Base-by-base conservation (phyloP, 92 coral and sea anemone species). In the Ricordea florida region DNA sequence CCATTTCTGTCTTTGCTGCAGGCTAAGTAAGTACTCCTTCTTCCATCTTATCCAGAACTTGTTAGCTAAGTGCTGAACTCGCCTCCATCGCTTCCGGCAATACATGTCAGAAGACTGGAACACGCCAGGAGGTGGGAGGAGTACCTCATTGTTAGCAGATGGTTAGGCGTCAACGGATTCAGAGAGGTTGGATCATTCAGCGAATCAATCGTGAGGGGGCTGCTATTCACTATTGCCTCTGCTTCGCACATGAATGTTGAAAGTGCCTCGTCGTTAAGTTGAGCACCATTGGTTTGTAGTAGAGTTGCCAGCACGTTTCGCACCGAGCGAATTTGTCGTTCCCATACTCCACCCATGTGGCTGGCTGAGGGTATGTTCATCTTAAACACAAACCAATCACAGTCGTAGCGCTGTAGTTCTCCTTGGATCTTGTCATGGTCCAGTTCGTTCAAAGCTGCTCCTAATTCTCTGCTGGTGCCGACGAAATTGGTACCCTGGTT, bases 311-410 rank as follows among this genome's bases (percentile, higher is more conserved):
- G 80, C 6, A 80, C 74, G 52, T 14, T 80, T 2, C 73, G 66
- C 1, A 63, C 67, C 0, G 81, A 47, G 15, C 76, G 66, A 0
- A 81, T 72, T 28, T 81, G 87, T 6, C 81, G 28, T 57, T 80
- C 86, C 86, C 86, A 80, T 1, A 30, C 53, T 1, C 87, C 81
- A 25, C 87, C 87, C 75, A 74, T 74, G 52, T 82, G 81, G 14
- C 87, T 81, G 4, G 87, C 87, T 10, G 44, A 8, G 13, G 87
- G 81, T 10, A 38, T 66, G 50, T 82, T 82, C 27, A 74, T 25
- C 20, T 82, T 64, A 18, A 66, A 23, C 3, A 43, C 42, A 30
- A 62, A 37, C 42, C 63, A 83, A 10, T 74, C 85, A 33, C 84
- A 84, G 26, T 69, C 41, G 3, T 50, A 34, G 32, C 62, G 13